Evolutionary conservation across 2,797 vertebrate genomes (phyloP).

Genomic region (Hippopotamyrus pictus): DNA sequence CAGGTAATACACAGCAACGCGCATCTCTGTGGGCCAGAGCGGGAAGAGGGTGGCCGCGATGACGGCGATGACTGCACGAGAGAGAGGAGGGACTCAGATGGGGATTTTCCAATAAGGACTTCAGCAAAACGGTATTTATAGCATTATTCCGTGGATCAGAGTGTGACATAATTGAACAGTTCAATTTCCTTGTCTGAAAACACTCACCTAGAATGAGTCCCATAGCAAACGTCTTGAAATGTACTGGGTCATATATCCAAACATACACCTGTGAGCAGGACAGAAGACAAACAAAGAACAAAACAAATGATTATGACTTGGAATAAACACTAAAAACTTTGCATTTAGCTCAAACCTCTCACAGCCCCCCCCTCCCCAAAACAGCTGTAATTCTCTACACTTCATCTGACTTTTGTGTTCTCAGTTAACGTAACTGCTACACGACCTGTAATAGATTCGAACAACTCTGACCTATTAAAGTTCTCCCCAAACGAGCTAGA

Average conservation of each 20-base stretch:
- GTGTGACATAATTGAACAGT: not conserved
- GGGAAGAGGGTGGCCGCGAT: conserved; percentile 97
- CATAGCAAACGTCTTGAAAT: conserved; percentile 98
- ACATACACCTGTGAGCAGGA: conserved; percentile 75
- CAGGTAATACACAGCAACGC: conserved; percentile 96
- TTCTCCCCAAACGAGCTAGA: too few relatives aligned
- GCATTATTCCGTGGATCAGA: not conserved
- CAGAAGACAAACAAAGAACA: not conserved
- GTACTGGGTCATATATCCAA: conserved; percentile 98
- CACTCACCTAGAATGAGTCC: conserved; percentile 80
- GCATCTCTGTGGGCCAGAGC: conserved; percentile 98
- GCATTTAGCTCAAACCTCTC: not conserved
- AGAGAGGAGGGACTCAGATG: not conserved
- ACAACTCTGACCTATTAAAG: too few relatives aligned
- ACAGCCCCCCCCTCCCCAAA: not conserved
- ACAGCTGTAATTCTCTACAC: not conserved
- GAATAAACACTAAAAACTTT: not conserved
- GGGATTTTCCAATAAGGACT: not conserved
- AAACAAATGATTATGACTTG: not conserved
- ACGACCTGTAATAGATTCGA: not conserved
- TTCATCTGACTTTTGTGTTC: not conserved
- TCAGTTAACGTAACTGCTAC: not conserved
- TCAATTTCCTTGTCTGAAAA: not conserved
- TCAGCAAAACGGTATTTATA: not conserved
- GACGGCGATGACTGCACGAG: conserved; percentile 81